These are phyloP conservation scores for Anagyrus pseudococci DNA, from an alignment of 2,888 invertebrate genomes.

Conservation along the genomic window DNA sequence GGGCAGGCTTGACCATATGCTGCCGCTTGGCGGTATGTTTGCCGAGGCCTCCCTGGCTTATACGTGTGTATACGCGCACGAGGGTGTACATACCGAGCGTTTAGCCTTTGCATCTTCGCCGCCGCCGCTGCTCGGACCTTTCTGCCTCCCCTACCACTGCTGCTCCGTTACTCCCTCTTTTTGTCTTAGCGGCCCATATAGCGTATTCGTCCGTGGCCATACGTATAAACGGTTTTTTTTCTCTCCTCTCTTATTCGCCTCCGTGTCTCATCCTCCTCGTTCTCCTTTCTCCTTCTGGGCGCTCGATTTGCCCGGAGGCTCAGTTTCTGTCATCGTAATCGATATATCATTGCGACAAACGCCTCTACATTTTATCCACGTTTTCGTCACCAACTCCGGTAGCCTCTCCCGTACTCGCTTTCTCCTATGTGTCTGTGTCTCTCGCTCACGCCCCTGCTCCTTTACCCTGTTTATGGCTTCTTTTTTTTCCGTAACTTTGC, in stretches of 20 bases:
- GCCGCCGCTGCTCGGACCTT: too few species aligned
- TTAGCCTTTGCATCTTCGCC: too few species aligned
- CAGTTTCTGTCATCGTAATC: constrained; percentile 40
- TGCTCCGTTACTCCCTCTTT: too few species aligned
- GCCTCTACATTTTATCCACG: constrained; percentile 47
- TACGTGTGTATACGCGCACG: constrained; percentile 7
- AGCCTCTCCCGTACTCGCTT: background rate
- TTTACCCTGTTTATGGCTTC: background rate
- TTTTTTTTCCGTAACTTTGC: constrained; percentile 4
- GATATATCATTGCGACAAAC: constrained; percentile 56
- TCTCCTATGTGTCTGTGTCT: constrained; percentile 7
- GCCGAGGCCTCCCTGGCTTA: background rate
- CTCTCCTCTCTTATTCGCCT: too few species aligned
- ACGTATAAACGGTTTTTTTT: too few species aligned
- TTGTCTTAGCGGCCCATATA: too few species aligned
- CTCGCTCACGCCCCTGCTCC: too few species aligned
- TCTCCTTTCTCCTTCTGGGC: background rate
- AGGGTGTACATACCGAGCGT: too few species aligned
- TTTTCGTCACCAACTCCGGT: constrained; percentile 25
- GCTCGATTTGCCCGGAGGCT: background rate
- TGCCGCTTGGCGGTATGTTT: constrained; percentile 11
- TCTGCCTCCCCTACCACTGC: too few species aligned
- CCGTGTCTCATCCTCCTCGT: background rate
- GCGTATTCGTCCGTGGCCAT: too few species aligned
- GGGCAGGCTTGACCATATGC: constrained; percentile 28